phyloP scores from a whole-genome alignment of 2,797 vertebrate species.

The Neomorphus geoffroyi region DNA sequence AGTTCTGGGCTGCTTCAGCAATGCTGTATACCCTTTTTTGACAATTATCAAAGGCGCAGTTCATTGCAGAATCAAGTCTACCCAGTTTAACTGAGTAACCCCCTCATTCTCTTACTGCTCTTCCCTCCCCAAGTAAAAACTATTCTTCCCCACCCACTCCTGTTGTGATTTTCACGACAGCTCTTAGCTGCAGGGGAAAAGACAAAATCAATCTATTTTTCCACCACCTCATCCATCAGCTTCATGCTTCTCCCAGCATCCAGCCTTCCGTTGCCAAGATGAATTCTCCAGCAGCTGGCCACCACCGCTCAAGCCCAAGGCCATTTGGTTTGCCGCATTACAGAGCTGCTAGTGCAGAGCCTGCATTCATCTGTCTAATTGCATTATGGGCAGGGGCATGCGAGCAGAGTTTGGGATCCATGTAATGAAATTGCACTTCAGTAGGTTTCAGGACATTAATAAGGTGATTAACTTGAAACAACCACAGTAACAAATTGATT shows the following conservation, averaged over 20 bases:
- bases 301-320: background rate
- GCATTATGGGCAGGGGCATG: background rate
- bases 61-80: background rate
- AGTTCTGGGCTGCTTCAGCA: background rate
- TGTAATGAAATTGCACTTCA: slow-evolving; percentile 7
- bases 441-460: slow-evolving; percentile 48
- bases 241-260: background rate
- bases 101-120: background rate
- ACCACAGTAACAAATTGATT: background rate
- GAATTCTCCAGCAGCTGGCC: slow-evolving; percentile 6
- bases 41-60: background rate
- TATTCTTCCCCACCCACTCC: background rate
- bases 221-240: slow-evolving; percentile 39
- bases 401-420: background rate
- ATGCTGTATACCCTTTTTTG: background rate
- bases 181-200: background rate
- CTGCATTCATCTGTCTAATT: background rate
- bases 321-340: background rate
- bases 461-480: slow-evolving; percentile 4
- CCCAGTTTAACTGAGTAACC: background rate
- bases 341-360: background rate
- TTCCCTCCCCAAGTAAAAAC: background rate
- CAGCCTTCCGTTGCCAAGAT: background rate
- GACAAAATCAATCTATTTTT: slow-evolving; percentile 38
- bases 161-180: background rate